A percentile compares a stretch with the other conserved stretches of the same genome.
Conservation (phyloP, 2,797 vertebrate genomes). For the Poecilia gillii region DNA sequence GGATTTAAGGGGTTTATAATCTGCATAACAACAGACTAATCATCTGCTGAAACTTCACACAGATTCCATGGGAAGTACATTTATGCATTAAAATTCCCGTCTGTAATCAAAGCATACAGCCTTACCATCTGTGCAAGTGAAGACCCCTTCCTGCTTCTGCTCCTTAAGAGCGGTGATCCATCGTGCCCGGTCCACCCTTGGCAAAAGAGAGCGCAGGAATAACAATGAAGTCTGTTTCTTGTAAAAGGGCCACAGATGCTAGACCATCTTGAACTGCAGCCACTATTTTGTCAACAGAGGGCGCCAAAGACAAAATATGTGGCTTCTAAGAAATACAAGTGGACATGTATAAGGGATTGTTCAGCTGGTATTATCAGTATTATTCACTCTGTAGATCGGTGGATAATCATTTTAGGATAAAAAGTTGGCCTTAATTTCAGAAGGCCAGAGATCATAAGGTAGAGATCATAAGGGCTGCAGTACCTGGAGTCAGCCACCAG, state of each 20-base stretch:
- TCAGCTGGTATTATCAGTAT: not conserved
- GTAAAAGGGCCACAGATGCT: not conserved
- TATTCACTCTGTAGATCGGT: not conserved
- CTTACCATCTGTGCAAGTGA: constrained; percentile 83
- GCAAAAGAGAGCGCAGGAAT: not conserved
- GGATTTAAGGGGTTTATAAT: not conserved
- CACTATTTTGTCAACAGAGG: constrained; percentile 55
- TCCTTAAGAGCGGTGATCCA: constrained; percentile 88
- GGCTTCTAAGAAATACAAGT: not conserved
- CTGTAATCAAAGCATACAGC: not conserved
- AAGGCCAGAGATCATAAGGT: not conserved
- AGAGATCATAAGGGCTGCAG: constrained; percentile 29
- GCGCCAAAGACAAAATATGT: constrained; percentile 45
- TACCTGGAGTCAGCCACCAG: constrained; percentile 89
- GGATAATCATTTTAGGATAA: not conserved
- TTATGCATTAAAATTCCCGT: not conserved
- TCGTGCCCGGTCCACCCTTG: constrained; percentile 90
- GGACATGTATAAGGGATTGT: constrained; percentile 4
- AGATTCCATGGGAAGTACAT: not conserved
- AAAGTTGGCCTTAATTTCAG: not conserved
- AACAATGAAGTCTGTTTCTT: constrained; percentile 6
- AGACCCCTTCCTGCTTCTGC: constrained; percentile 67
- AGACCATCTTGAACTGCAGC: not conserved
- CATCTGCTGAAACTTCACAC: not conserved
- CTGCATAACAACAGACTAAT: not conserved